These are phyloP conservation scores for Agapostemon virescens DNA, from an alignment of 2,888 invertebrate genomes.

Conservation along the genomic window DNA sequence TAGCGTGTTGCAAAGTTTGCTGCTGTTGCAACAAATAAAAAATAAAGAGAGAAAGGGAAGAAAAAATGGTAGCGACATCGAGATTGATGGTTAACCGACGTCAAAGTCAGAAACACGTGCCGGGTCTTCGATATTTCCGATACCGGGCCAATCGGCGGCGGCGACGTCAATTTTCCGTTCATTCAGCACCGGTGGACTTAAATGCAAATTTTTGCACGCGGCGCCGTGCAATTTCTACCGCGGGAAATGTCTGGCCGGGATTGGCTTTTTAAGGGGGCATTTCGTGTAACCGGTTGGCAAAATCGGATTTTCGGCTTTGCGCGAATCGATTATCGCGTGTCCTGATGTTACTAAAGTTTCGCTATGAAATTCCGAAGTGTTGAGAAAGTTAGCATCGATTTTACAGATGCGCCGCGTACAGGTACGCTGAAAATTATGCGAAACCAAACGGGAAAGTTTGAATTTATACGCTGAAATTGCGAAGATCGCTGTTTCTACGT, in stretches of 20 bases:
- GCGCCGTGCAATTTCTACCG: slow-evolving; percentile 29
- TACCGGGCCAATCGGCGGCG: slow-evolving; percentile 7
- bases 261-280: slow-evolving; percentile 33
- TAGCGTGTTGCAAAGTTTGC: not conserved
- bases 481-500: too few relatives aligned
- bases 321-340: not conserved
- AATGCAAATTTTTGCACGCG: slow-evolving; percentile 24
- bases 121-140: slow-evolving; percentile 29
- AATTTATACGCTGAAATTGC: too few relatives aligned
- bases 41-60: too few relatives aligned
- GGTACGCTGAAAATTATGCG: too few relatives aligned
- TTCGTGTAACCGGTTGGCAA: not conserved
- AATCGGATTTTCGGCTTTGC: not conserved
- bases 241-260: slow-evolving; percentile 29
- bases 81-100: slow-evolving; percentile 38
- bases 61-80: not conserved
- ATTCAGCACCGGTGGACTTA: slow-evolving; percentile 31
- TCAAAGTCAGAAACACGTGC: slow-evolving; percentile 44
- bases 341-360: not conserved
- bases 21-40: not conserved
- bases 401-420: not conserved
- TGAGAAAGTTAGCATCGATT: not conserved
- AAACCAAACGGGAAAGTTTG: too few relatives aligned
- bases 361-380: not conserved
- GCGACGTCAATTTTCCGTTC: slow-evolving; percentile 36